Percentiles rank a stretch among this genome's conserved stretches.
Conservation (phyloP, 1,140 invertebrate species). For the Phthorimaea operculella region DNA sequence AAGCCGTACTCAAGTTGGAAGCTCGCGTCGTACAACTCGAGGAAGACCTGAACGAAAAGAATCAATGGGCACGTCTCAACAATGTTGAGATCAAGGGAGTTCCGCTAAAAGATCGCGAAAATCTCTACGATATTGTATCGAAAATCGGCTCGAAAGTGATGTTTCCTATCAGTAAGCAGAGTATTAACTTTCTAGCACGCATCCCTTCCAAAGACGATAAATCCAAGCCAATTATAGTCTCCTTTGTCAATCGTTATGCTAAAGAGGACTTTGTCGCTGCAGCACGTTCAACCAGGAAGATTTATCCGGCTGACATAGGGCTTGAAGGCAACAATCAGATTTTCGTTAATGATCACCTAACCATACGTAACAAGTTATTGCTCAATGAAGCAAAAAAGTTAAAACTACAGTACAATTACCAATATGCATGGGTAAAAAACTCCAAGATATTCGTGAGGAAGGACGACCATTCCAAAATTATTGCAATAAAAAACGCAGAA, state of each 20-base stretch:
- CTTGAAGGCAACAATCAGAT: constrained; percentile 4
- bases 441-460: constrained; percentile 12
- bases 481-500: not conserved
- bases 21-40: not conserved
- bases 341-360: constrained; percentile 3
- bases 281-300: not conserved
- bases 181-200: not conserved
- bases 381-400: constrained; percentile 11
- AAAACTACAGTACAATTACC: constrained; percentile 7
- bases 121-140: not conserved
- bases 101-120: not conserved
- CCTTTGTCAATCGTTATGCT: constrained; percentile 9
- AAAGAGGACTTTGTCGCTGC: constrained; percentile 15
- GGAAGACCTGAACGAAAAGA: not conserved
- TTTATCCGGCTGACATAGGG: constrained; percentile 4
- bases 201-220: not conserved
- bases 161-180: not conserved
- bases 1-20: no score
- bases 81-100: not conserved
- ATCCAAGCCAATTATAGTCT: constrained; percentile 10
- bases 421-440: constrained; percentile 17
- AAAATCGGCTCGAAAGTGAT: not conserved
- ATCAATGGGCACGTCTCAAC: not conserved
- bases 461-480: not conserved
- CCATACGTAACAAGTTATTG: constrained; percentile 7